Evolutionary conservation across 23 tunicate species (phyloP), one percentile per base, ranked within the genome.

Genomic region (Ascidia mentula): DNA sequence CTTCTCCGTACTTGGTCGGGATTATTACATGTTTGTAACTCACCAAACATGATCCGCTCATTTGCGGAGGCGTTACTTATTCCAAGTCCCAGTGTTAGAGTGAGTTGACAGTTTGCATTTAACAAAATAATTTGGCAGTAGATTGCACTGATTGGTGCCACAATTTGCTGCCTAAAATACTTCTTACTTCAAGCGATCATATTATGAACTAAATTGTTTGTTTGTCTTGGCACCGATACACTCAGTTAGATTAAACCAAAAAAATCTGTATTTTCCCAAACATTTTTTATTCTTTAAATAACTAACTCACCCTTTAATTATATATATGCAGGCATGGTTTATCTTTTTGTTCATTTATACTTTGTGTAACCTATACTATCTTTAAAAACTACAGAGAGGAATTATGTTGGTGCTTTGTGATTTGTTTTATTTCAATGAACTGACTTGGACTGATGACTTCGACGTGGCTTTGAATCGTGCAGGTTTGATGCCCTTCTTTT

Each of bases 1-100:
- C 80, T 92, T 30, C 81, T 92, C 0, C 88, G 92, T 31, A 79
- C 92, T 0, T 92, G 97, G 97, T 40, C 89, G 33, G 97, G 97
- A 18, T 30, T 92, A 20, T 60, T 87, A 18, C 97, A 92, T 37
- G 35, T 92, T 34, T 75, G 79, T 65, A 73, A 84, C 46, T 83
- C 97, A 13, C 36, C 72, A 36, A 45, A 79, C 40, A 83, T 89
- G 85, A 69, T 92, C 26, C 79, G 60, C 34, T 86, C 97, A 0
- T 83, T 92, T 82, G 82, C 87, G 24, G 78, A 83, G 20, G 86
- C 92, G 12, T 31, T 92, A 3, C 69, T 73, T 31, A 75, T 87
- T 0, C 92, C 91, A 32, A 77, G 87, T 46, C 40, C 77, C 15
- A 77, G 61, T 59, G 77, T 80, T 1, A 69, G 87, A 77, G 93